These are phyloP conservation scores for Philhelius pedissequus DNA, from an alignment of 2,888 invertebrate species.

Conservation along the genomic window DNA sequence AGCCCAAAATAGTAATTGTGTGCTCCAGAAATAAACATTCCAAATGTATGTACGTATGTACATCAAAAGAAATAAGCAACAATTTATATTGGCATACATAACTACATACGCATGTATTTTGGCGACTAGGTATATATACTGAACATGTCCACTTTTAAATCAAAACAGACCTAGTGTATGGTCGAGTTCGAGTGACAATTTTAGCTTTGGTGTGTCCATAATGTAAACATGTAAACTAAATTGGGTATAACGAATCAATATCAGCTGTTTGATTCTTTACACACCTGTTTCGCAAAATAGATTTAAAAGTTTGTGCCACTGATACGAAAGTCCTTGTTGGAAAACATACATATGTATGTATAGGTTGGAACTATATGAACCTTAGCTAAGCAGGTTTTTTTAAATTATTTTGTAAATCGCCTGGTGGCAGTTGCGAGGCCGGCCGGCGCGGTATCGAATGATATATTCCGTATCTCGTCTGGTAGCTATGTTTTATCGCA, in stretches of 20 bases:
- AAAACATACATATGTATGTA: no score
- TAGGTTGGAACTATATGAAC: no score
- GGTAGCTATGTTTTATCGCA: background rate
- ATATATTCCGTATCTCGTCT: background rate
- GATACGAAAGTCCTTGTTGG: background rate
- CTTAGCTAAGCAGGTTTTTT: no score
- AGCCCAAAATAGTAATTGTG: background rate
- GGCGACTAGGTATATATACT: no score
- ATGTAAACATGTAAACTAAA: background rate
- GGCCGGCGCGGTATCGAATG: background rate
- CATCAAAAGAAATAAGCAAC: background rate
- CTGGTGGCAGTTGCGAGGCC: no score
- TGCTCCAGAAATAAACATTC: constrained; percentile 8
- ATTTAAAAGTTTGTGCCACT: background rate
- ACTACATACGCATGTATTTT: no score
- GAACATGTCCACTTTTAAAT: background rate
- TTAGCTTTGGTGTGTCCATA: background rate
- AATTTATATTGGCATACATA: background rate
- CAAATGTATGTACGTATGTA: background rate
- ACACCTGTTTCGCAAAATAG: background rate
- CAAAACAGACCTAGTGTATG: constrained; percentile 1
- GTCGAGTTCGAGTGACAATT: background rate
- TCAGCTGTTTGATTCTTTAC: background rate
- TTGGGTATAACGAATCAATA: background rate
- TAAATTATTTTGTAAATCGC: no score